Conservation (phyloP, 2,888 invertebrate species). For the Acleris cristana region DNA sequence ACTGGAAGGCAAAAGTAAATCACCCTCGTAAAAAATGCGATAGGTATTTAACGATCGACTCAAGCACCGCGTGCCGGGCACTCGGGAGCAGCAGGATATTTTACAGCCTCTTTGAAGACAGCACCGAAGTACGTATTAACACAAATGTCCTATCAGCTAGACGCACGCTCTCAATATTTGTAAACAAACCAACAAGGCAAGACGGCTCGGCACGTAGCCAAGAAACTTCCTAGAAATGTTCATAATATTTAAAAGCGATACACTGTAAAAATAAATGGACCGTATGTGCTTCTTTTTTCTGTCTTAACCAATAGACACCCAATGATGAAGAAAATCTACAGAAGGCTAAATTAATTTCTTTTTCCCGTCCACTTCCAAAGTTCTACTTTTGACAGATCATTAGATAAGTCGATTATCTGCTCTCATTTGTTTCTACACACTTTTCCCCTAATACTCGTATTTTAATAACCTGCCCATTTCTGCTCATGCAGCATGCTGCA, state of each 20-base stretch:
- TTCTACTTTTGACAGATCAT: no score
- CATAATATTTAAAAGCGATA: constrained; percentile 1
- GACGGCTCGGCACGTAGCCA: constrained; percentile 48
- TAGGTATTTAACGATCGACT: constrained; percentile 27
- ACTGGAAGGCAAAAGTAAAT: constrained; percentile 21
- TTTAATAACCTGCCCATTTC: no score
- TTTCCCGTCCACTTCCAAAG: no score
- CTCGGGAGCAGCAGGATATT: constrained; percentile 31
- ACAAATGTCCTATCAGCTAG: constrained; percentile 43
- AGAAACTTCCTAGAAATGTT: constrained; percentile 30
- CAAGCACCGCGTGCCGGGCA: constrained; percentile 11
- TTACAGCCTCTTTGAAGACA: constrained; percentile 39
- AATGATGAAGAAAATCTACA: no score
- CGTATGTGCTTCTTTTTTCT: neutral
- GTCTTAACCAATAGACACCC: no score
- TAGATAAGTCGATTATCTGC: no score
- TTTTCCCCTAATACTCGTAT: no score
- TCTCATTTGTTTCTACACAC: no score
- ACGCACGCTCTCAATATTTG: constrained; percentile 53
- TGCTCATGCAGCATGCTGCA: no score
- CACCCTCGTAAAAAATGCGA: constrained; percentile 32
- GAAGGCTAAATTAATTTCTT: no score
- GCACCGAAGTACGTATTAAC: constrained; percentile 30
- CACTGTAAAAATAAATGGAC: neutral
- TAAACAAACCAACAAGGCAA: constrained; percentile 55